Evolutionary conservation across 2,113 vertebrate species (phyloP).

Genomic region (Nycticorax nycticorax): DNA sequence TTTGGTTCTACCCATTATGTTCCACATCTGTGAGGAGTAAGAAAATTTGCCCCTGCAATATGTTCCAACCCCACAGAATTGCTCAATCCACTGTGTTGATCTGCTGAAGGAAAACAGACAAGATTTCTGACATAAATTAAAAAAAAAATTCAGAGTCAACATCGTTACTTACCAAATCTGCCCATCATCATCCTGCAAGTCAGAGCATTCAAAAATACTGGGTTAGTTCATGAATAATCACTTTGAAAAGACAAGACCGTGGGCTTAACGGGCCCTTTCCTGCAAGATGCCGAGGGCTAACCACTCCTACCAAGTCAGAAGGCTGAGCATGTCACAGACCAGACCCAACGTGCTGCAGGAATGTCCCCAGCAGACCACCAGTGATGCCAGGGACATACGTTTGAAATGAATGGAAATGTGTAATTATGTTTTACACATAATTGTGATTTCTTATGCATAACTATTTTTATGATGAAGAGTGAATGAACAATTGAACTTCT

Average conservation of each 20-base stretch:
- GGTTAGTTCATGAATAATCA: neutral
- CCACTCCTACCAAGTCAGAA: neutral
- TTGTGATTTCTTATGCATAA: neutral
- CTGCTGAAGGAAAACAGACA: neutral
- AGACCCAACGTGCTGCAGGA: neutral
- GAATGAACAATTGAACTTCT: neutral
- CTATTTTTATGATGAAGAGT: neutral
- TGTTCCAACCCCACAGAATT: neutral
- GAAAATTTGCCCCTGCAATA: neutral
- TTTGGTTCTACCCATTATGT: neutral
- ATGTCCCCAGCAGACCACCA: neutral
- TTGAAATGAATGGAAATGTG: neutral
- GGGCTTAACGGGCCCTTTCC: neutral
- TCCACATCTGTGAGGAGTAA: neutral
- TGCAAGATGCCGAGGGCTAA: neutral
- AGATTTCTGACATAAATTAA: neutral
- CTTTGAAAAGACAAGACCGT: neutral
- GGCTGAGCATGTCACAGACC: neutral
- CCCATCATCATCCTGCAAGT: constrained; percentile 93
- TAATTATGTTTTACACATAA: neutral
- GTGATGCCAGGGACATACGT: neutral
- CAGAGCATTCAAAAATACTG: neutral
- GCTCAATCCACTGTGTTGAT: neutral
- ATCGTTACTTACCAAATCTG: constrained; percentile 86
- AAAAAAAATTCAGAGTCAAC: neutral